Percentiles rank a stretch among this genome's conserved stretches.
phyloP scores from a whole-genome alignment of 2,797 vertebrate species.

The Spinus olivaceus region DNA sequence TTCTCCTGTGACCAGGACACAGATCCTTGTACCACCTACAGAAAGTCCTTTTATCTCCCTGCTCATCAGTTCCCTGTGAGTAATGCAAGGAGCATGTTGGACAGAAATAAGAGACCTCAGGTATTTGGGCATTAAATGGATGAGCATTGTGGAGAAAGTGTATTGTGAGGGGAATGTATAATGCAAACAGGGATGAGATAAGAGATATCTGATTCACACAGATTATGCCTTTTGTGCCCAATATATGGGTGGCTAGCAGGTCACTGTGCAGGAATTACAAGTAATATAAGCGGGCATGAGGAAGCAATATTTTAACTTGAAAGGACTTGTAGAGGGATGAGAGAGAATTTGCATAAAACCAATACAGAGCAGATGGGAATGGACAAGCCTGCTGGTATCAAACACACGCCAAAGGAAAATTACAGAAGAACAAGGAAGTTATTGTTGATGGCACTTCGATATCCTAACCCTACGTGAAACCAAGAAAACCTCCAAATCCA shows the following conservation, averaged over 20 bases:
- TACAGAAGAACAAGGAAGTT: slow-evolving; percentile 65
- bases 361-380: slow-evolving; percentile 55
- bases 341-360: slow-evolving; percentile 65
- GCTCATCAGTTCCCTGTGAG: background rate
- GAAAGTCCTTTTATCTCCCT: slow-evolving; percentile 29
- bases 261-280: slow-evolving; percentile 47
- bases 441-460: slow-evolving; percentile 26
- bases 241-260: slow-evolving; percentile 52
- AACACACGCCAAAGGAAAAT: slow-evolving; percentile 48
- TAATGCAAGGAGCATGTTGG: background rate
- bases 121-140: slow-evolving; percentile 44
- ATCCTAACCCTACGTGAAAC: slow-evolving; percentile 6
- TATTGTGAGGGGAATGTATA: slow-evolving; percentile 11
- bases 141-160: slow-evolving; percentile 8
- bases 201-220: slow-evolving; percentile 55
- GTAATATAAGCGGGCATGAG: slow-evolving; percentile 54
- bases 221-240: slow-evolving; percentile 52
- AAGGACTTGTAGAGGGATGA: slow-evolving; percentile 61
- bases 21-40: background rate
- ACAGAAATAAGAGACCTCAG: slow-evolving; percentile 25
- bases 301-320: slow-evolving; percentile 62
- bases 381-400: slow-evolving; percentile 57
- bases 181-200: slow-evolving; percentile 60
- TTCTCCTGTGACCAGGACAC: background rate
- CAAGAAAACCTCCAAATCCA: slow-evolving; percentile 38